Evolutionary conservation across 2,888 invertebrate genomes (phyloP), one percentile per base, ranked within the genome.

Genomic region (Leucoma salicis): DNA sequence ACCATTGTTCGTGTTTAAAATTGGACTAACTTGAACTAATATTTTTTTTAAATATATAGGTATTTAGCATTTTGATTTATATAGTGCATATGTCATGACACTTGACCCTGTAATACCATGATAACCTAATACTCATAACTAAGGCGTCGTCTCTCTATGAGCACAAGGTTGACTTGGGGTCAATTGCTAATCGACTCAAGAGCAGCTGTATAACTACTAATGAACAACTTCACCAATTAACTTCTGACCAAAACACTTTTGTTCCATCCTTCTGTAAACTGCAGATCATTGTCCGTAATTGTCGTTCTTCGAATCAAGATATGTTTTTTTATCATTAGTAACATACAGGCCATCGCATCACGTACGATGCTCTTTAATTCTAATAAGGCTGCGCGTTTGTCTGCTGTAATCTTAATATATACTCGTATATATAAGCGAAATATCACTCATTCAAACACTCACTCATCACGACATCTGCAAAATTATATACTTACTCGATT

Each of bases 181-280:
- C 86, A 87, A 87, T 82, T 85, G 72, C 68, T 79, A 86, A 85
- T 85, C 78, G 85, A 80, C 76, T 73, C 71, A 72, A 75, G 76
- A 15, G 31, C 39, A 35, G 56, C 64, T 68, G 64, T 63, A 29
- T 66, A 66, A 67, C 74, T 68, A 57, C 72, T 82, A 82, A 85
- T 85, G 67, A 76, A 70, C 83, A 87, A 86, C 86, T 87, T 85
- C 58, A 45, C 57, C 70, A 73, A 73, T 84, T 82, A 79, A 81
- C 78, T 81, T 72, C 76, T 79, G 78, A 78, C 78, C 80, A 75
- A 76, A 75, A 78, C 78, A 74, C 70, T 72, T 77, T 69, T 69
- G 66, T 70, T 70, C 63, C 67, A 69, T 65, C 71, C 65, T 70
- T 70, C 43, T 37, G 3, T 29, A 11, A n/a, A 27, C 4, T 27